Conservation (phyloP, 1,140 invertebrate genomes). For the Sitobion miscanthi region DNA sequence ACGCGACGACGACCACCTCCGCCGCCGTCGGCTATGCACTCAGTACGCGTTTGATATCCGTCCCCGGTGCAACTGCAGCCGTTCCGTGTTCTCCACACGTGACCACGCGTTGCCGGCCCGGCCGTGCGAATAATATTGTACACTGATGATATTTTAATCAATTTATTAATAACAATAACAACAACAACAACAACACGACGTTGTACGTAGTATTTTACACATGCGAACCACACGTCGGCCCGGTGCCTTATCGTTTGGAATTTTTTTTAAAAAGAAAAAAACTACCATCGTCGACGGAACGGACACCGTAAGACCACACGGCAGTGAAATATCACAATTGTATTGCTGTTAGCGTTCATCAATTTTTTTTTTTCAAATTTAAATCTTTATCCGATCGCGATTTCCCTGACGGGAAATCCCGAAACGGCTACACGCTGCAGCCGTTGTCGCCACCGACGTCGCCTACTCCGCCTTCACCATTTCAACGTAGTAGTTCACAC, state of each 20-base stretch:
- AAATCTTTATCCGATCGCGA: background rate
- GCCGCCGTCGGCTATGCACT: background rate
- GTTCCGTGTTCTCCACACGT: background rate
- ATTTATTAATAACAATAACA: background rate
- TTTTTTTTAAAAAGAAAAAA: background rate
- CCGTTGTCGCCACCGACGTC: background rate
- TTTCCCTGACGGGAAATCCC: background rate
- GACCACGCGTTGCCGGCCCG: background rate
- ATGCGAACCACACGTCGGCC: background rate
- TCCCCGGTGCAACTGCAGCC: background rate
- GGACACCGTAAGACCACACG: background rate
- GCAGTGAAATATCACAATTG: background rate
- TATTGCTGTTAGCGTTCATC: background rate
- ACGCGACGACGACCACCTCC: background rate
- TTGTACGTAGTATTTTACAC: no score
- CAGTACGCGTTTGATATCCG: slow-evolving; percentile 30
- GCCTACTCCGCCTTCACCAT: background rate
- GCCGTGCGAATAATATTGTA: background rate
- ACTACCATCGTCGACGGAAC: background rate
- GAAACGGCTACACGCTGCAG: slow-evolving; percentile 25
- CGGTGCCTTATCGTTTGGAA: background rate
- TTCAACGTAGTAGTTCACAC: background rate
- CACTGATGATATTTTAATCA: background rate
- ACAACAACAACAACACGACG: background rate
- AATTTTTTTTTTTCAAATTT: background rate